A percentile compares a stretch with the other conserved stretches of the same genome.
These are phyloP conservation scores for Erpornis zantholeuca DNA, from an alignment of 2,113 vertebrate species.

Conservation along the genomic window DNA sequence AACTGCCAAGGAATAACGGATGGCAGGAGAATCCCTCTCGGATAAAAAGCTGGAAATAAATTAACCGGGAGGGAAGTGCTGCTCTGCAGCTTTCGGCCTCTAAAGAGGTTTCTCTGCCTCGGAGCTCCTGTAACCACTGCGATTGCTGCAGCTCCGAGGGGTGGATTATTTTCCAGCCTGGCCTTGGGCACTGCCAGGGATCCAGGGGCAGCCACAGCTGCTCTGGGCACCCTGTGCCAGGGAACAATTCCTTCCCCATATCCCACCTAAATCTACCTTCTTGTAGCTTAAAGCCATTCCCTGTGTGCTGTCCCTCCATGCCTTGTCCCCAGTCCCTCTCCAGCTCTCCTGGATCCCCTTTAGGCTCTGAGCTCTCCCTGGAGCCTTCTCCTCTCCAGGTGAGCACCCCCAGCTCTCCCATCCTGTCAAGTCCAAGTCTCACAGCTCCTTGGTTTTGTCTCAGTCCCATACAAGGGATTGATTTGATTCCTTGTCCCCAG, in stretches of 20 bases:
- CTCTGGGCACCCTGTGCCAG: neutral
- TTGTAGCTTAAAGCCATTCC: neutral
- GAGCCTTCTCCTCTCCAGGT: neutral
- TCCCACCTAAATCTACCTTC: fast-evolving
- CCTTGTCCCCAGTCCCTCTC: neutral
- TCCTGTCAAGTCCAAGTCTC: neutral
- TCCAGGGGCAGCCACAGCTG: neutral
- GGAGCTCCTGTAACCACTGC: neutral
- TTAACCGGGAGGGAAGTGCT: neutral
- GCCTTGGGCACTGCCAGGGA: neutral
- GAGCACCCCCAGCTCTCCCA: neutral
- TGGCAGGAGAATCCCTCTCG: neutral
- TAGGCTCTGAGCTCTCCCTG: neutral
- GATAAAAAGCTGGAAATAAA: neutral
- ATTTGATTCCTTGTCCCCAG: neutral
- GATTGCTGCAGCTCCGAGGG: neutral
- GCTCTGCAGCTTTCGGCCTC: neutral
- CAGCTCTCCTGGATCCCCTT: neutral
- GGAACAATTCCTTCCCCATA: neutral
- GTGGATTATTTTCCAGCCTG: neutral
- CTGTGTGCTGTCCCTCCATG: neutral
- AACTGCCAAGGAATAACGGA: neutral
- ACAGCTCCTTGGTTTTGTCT: neutral
- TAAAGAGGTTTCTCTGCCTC: neutral
- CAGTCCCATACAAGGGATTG: neutral